Percentiles rank a stretch among this genome's conserved stretches.
Evolutionary conservation across 92 coral and sea anemone genomes (phyloP).

Genomic region (Muricea muricata): DNA sequence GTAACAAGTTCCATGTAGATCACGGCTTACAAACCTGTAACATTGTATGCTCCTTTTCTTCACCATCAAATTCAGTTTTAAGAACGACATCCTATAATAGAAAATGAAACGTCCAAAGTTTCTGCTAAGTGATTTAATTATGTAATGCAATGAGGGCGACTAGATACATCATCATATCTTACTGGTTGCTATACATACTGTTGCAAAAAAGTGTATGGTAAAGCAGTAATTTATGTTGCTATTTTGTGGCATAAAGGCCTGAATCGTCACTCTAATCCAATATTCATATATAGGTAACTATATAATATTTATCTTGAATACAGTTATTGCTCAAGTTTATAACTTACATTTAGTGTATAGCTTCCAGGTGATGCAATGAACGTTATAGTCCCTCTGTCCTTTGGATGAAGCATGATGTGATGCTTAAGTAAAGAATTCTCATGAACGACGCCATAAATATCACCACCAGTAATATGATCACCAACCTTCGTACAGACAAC

Average conservation of each 20-base stretch:
- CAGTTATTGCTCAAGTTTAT: too few species aligned
- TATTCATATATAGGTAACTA: too few species aligned
- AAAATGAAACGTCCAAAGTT: too few species aligned
- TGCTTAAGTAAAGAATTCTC: slow-evolving; percentile 92
- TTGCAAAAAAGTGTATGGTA: too few species aligned
- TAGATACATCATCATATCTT: too few species aligned
- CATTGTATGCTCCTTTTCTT: slow-evolving; percentile 83
- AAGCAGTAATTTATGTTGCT: neutral
- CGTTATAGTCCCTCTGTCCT: slow-evolving; percentile 92
- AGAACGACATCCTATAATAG: slow-evolving; percentile 83
- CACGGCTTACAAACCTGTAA: slow-evolving; percentile 78
- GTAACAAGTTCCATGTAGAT: neutral
- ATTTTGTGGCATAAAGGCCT: too few species aligned
- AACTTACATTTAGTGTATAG: slow-evolving; percentile 82
- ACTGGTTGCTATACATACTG: too few species aligned
- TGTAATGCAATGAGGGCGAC: too few species aligned
- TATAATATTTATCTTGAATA: too few species aligned
- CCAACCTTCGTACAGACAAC: slow-evolving; percentile 70
- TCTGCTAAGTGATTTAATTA: too few species aligned
- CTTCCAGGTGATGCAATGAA: slow-evolving; percentile 93
- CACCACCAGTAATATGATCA: slow-evolving; percentile 96
- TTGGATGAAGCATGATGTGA: slow-evolving; percentile 90
- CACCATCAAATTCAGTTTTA: slow-evolving; percentile 97
- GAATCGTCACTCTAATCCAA: too few species aligned
- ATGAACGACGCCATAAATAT: slow-evolving; percentile 88